These are phyloP conservation scores for Helobdella robusta DNA, from an alignment of 2,888 invertebrate genomes.

Conservation along the genomic window DNA sequence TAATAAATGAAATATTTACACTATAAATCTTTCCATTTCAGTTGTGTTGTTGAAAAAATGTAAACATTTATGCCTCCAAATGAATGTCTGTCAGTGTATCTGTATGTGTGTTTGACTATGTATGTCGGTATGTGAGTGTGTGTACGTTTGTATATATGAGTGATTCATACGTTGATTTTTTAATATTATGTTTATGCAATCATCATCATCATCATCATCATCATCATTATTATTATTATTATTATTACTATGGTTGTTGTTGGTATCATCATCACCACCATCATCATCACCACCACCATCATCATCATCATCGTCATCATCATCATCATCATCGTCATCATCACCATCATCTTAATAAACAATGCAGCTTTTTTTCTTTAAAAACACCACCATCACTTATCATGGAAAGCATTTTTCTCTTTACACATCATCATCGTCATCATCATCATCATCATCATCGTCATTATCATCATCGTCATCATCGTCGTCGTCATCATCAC, in stretches of 20 bases:
- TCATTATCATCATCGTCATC: constrained; percentile 22
- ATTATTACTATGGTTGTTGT: not conserved
- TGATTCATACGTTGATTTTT: too few relatives aligned
- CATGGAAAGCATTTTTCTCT: too few relatives aligned
- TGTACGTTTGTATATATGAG: too few relatives aligned
- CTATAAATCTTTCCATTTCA: too few relatives aligned
- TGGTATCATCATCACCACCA: constrained; percentile 7
- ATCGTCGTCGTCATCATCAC: constrained; percentile 17
- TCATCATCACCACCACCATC: constrained; percentile 14
- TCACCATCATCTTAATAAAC: constrained; percentile 5
- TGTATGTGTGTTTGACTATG: too few relatives aligned
- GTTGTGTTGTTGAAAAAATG: too few relatives aligned
- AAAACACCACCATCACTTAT: constrained; percentile 10
- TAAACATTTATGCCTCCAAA: too few relatives aligned
- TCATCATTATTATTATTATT: constrained; percentile 15
- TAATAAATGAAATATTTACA: too few relatives aligned
- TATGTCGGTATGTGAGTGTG: too few relatives aligned
- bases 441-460: constrained; percentile 20
- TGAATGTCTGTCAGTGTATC: too few relatives aligned
- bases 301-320: constrained; percentile 20
- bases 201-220: constrained; percentile 18
- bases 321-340: constrained; percentile 7
- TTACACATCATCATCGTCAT: constrained; percentile 15
- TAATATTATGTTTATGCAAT: too few relatives aligned
- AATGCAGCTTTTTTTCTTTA: not conserved